Evolutionary conservation across 2,797 vertebrate species (phyloP), one percentile per base, ranked within the genome.

Genomic region (Rhadinocentrus ornatus): DNA sequence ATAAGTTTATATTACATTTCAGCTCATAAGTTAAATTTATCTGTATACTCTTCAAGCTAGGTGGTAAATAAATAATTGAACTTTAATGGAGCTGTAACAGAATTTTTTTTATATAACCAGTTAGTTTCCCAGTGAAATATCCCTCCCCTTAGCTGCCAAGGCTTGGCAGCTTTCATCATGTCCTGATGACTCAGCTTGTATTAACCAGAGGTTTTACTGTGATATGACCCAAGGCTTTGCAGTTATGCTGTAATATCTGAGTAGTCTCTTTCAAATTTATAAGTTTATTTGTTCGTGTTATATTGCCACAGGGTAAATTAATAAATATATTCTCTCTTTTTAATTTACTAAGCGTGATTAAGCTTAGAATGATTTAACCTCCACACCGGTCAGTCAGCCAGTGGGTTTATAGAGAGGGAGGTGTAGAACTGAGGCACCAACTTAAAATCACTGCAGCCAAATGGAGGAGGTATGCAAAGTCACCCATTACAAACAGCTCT

Each of bases 281-380:
- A 2, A 13, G 35, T 37, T 3, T 37, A 37, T 37, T 35, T 35
- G 1, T 37, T 37, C 12, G 13, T 37, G 35, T 37, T 48, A 54
- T 53, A 34, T 37, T 59, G 69, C 56, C 37, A 32, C 12, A 11
- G 1, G 24, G 32, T 61, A 62, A 66, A 41, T 65, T 64, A 53
- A 80, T 67, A 54, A 10, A 13, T 48, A 13, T 15, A 48, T n/a
- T 31, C 9, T 27, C 8, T 71, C 44, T 50, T 60, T 65, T 87
- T 83, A 80, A 71, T 71, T 75, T 70, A 44, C 24, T 5, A 16
- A 4, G 79, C 66, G 68, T 69, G 77, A 77, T 63, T 75, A 78
- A 71, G 56, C 77, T 64, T 66, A 81, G 80, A 84, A 56, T 71
- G 66, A 83, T 75, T 84, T 87, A 86, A 87, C 78, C 75, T 88